These are phyloP conservation scores for Thysanoteuthis rhombus DNA, from an alignment of 2,888 invertebrate species.

Conservation along the genomic window DNA sequence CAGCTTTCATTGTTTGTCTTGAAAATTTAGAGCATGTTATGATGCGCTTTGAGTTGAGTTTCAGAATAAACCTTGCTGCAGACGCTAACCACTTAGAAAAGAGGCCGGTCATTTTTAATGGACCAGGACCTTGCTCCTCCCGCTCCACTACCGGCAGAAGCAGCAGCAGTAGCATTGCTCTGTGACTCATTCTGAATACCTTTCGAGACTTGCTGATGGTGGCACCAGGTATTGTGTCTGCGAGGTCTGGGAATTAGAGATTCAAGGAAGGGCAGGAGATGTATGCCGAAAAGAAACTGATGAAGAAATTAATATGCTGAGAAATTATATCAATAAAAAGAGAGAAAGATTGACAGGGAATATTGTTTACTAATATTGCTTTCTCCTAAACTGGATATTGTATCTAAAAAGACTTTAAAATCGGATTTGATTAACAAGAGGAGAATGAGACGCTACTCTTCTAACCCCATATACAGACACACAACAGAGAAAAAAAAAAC, in stretches of 20 bases:
- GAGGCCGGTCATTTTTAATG: neutral
- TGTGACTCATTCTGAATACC: neutral
- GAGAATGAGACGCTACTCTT: neutral
- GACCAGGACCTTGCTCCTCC: neutral
- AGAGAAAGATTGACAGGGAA: neutral
- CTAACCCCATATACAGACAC: neutral
- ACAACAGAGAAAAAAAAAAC: no score
- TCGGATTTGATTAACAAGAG: neutral
- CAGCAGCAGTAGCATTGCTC: neutral
- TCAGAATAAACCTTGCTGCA: neutral
- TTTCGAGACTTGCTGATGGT: neutral
- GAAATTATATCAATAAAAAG: neutral
- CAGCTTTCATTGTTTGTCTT: neutral
- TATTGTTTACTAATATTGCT: neutral
- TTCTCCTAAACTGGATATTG: neutral
- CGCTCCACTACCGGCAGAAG: neutral
- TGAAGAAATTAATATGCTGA: neutral
- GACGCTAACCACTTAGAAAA: neutral
- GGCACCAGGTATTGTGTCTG: conserved; percentile 12
- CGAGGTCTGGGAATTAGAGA: neutral
- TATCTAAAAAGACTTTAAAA: neutral
- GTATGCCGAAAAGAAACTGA: neutral
- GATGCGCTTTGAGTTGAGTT: neutral
- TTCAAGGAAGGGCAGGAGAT: neutral
- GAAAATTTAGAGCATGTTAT: neutral